These are phyloP conservation scores for Autographa gamma DNA, from an alignment of 2,888 invertebrate genomes.

Conservation along the genomic window DNA sequence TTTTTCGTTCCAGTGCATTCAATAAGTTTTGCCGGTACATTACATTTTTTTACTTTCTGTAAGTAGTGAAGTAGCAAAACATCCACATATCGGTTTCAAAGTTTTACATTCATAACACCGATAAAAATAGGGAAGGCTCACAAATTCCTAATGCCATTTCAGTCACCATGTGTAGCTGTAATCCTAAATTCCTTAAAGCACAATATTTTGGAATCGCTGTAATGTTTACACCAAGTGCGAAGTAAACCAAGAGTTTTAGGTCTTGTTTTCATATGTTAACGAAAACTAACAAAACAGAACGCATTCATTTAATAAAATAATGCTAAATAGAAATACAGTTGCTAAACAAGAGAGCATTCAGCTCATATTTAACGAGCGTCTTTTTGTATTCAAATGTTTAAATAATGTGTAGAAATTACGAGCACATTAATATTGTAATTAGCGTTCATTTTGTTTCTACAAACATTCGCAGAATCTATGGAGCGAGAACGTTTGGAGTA, in stretches of 20 bases:
- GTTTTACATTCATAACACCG: neutral
- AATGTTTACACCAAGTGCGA: slow-evolving; percentile 38
- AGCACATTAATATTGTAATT: slow-evolving; percentile 2
- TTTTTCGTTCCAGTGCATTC: too few relatives aligned
- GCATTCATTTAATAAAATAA: slow-evolving; percentile 36
- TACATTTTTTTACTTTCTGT: too few relatives aligned
- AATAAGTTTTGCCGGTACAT: too few relatives aligned
- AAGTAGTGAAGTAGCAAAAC: neutral
- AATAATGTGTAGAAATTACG: neutral
- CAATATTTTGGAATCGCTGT: slow-evolving; percentile 29
- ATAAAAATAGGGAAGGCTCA: neutral
- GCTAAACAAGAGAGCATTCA: slow-evolving; percentile 11
- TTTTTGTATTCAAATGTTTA: neutral
- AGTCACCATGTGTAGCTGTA: neutral
- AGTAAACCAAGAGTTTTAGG: slow-evolving; percentile 32
- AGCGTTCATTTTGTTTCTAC: neutral
- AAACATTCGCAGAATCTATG: neutral
- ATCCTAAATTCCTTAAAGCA: slow-evolving; percentile 16
- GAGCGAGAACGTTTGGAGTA: neutral
- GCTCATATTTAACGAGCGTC: slow-evolving; percentile 8
- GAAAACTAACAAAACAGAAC: slow-evolving; percentile 33
- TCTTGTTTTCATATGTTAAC: slow-evolving; percentile 32
- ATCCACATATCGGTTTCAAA: neutral
- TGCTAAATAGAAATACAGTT: slow-evolving; percentile 12
- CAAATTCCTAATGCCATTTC: neutral